Base-by-base conservation (phyloP, 2,888 invertebrate genomes). In the Lucinisca nassula region DNA sequence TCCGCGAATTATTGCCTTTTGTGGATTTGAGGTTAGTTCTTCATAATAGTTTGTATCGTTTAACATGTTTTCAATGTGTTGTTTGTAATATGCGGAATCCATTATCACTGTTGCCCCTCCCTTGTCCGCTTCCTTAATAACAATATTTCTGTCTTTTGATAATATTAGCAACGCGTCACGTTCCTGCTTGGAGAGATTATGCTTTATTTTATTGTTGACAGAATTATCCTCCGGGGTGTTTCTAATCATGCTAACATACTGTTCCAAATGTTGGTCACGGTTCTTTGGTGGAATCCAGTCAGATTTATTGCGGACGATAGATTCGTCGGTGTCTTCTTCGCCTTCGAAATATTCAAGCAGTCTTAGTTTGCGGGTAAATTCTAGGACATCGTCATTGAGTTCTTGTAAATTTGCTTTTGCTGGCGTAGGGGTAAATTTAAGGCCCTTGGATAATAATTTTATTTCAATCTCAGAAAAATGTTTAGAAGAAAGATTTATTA, bases 91-190 rank as follows among this genome's bases (percentile, higher is more conserved):
- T 24, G 32, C 32, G 12, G 72, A 35, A 24, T 79, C 79, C 51
- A 73, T 73, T 35, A 72, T 51, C 32, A 79, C 72, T 30, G 24
- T 21, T 0, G 51, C 40, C 10, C 79, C 72, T 10, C 79, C 55
- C 21, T 79, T 79, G 35, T 79, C 73, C 0, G 79, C 79, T 38
- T 79, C 79, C 27, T 79, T 79, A 12, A 79, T 79, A 32, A 61
- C 67, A 17, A 67, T 67, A 12, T 17, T n/a, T 35, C 35, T 67
- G 67, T 67, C 67, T 14, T 67, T 24, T 67, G 67, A 67, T 6
- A 67, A 35, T 67, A 17, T 21, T 67, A 35, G 32, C 8, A 67
- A 35, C 6, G 67, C 67, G 10, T 67, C 67, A 6, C 35, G 32
- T 24, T 67, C 24, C 24, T 67, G 55, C 32, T 32, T 3, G 21